Evolutionary conservation across 2,797 vertebrate species (phyloP), one percentile per base, ranked within the genome.

Genomic region (Antennarius maculatus): DNA sequence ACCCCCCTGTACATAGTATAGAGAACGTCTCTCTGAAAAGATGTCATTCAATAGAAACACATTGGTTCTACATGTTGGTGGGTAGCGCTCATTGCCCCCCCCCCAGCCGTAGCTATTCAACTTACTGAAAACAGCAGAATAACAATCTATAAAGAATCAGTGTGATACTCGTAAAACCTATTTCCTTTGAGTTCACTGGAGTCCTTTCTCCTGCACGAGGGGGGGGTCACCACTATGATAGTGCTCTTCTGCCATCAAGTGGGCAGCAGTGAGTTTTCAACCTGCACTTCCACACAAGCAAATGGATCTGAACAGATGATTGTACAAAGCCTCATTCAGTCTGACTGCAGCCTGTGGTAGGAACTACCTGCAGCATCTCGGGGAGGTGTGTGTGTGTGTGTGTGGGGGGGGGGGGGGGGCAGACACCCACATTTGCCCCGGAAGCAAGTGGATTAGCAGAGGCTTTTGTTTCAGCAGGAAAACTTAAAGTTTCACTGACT

Each of bases 221-320:
- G 23, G 23, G 23, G 23, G 23, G 23, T 23, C 23, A 23, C 23
- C 23, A 23, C 23, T 11, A 17, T 29, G 80, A 76, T 69, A 82
- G 91, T 85, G 37, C 87, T 90, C 87, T 92, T 84, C 90, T 93
- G 92, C 93, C 93, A 89, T 87, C 93, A 85, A 86, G 92, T 94
- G 93, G 84, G 34, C 57, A 34, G 55, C 16, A 27, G 9, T 65
- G 37, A 9, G 2, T 12, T 69, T 56, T 6, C 8, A 3, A 39
- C 37, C 1, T 8, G 9, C 37, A 39, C 37, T 8, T 8, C 7
- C 37, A 39, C 37, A 39, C 37, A 39, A 8, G 37, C 9, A 10
- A 39, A 39, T 10, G 2, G 2, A 81, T 84, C 76, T 74, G 78
- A 57, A 53, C 48, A 70, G 68, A 80, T 84, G 74, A 74, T 57